phyloP scores from a whole-genome alignment of 2,888 invertebrate genomes.

The Nomada ferruginata region DNA sequence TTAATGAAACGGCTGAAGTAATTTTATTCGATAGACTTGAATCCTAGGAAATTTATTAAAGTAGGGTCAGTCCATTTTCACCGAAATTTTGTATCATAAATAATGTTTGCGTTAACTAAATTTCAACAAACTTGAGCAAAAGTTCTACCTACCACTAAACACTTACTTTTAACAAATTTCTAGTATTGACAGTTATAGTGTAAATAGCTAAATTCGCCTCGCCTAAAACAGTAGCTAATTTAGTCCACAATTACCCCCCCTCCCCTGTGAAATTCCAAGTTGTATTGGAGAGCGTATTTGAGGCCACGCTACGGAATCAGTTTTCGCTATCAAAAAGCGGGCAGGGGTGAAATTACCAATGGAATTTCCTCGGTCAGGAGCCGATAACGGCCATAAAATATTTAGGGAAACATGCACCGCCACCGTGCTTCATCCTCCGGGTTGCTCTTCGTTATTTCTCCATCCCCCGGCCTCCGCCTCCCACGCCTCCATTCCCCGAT shows the following conservation, averaged over 20 bases:
- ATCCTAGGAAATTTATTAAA: no score
- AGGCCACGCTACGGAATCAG: conserved; percentile 39
- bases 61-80: no score
- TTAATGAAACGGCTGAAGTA: no score
- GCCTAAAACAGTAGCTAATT: neutral
- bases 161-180: no score
- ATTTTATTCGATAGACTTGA: no score
- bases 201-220: no score
- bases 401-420: conserved; percentile 72
- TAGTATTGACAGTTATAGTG: no score
- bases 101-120: no score
- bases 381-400: conserved; percentile 75
- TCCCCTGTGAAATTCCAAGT: no score
- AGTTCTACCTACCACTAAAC: no score
- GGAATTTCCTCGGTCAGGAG: conserved; percentile 72
- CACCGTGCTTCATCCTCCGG: conserved; percentile 55
- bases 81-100: no score
- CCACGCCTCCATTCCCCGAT: conserved; percentile 36
- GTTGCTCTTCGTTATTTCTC: conserved; percentile 79
- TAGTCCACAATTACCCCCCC: neutral
- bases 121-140: no score
- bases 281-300: conserved; percentile 9
- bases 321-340: conserved; percentile 53
- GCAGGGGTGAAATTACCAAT: conserved; percentile 61
- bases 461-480: conserved; percentile 48